Conservation (phyloP, 1,140 invertebrate genomes). For the Solenopsis invicta region DNA sequence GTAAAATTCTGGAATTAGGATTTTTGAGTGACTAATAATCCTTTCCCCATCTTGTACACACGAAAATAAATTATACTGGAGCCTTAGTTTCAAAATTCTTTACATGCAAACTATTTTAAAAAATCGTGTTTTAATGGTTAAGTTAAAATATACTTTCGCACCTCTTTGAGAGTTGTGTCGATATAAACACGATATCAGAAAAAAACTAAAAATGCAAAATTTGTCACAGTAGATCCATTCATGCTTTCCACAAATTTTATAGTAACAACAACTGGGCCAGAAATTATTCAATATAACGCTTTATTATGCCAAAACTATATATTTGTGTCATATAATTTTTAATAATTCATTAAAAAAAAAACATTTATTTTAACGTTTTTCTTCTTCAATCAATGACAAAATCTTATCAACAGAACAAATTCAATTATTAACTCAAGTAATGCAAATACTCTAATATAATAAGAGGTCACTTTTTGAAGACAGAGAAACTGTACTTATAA, state of each 20-base stretch:
- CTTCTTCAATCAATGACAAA: conserved; percentile 50
- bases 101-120: conserved; percentile 54
- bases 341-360: conserved; percentile 10
- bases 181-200: conserved; percentile 68
- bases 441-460: neutral
- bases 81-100: conserved; percentile 56
- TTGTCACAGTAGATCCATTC: conserved; percentile 49
- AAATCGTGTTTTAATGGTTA: conserved; percentile 66
- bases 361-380: conserved; percentile 19
- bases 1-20: conserved; percentile 66
- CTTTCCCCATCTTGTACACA: conserved; percentile 75
- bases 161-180: conserved; percentile 64
- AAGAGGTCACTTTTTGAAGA: neutral
- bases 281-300: neutral
- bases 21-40: conserved; percentile 70
- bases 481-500: conserved; percentile 10
- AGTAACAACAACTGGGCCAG: conserved; percentile 72
- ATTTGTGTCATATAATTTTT: neutral
- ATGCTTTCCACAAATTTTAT: conserved; percentile 70
- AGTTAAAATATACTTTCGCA: conserved; percentile 60
- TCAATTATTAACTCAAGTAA: conserved; percentile 14
- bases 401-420: conserved; percentile 67
- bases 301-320: conserved; percentile 8
- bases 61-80: conserved; percentile 75
- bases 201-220: conserved; percentile 66